These are phyloP conservation scores for Dendrolimus kikuchii DNA, from an alignment of 1,140 invertebrate species.

Conservation along the genomic window DNA sequence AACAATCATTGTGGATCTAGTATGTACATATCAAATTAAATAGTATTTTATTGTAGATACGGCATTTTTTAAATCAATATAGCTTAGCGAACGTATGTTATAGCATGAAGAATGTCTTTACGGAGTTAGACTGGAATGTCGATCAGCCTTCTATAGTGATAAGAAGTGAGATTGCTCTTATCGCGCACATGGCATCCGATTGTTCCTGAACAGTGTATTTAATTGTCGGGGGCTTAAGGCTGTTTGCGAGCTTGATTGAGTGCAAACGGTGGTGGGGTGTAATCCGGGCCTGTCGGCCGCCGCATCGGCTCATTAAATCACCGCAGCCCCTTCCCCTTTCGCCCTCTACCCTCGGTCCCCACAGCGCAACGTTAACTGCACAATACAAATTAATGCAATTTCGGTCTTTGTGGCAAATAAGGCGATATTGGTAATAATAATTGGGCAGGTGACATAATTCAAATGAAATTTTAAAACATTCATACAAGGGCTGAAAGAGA, in stretches of 20 bases:
- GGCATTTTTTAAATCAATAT: too few species aligned
- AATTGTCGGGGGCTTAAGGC: conserved; percentile 62
- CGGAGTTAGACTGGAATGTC: not conserved
- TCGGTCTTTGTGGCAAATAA: conserved; percentile 44
- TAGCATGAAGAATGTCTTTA: too few species aligned
- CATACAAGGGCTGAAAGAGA: too few species aligned
- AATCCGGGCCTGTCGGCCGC: conserved; percentile 59
- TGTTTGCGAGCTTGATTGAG: conserved; percentile 69
- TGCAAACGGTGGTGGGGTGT: conserved; percentile 62
- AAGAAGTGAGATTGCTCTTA: conserved; percentile 52
- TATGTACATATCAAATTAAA: too few species aligned
- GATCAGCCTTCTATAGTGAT: conserved; percentile 13
- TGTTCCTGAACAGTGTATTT: conserved; percentile 64
- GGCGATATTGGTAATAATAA: conserved; percentile 24
- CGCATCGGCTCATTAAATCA: conserved; percentile 67
- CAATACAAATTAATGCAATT: conserved; percentile 65
- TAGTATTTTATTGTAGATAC: too few species aligned
- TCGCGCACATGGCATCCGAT: conserved; percentile 49
- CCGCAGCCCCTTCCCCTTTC: conserved; percentile 21
- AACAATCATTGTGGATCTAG: too few species aligned
- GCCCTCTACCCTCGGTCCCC: conserved; percentile 13
- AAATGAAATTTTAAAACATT: too few species aligned
- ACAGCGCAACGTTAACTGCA: conserved; percentile 35
- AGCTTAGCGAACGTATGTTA: too few species aligned
- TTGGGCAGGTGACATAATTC: too few species aligned